Conservation (phyloP, 1,140 invertebrate species). For the Ladona fulva region DNA sequence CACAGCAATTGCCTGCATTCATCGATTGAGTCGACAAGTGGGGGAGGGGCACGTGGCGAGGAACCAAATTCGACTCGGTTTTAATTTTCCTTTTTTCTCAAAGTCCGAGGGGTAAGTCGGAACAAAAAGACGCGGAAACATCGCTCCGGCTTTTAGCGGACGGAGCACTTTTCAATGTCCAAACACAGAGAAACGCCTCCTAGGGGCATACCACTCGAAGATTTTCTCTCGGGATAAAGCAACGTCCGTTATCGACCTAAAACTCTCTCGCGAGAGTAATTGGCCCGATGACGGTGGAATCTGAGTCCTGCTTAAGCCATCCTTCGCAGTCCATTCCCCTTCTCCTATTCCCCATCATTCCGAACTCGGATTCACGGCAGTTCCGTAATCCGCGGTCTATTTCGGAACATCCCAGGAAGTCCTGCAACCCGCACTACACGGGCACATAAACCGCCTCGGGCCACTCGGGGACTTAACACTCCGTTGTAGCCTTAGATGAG, state of each 20-base stretch:
- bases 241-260: not conserved
- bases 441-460: not conserved
- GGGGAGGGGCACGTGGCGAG: too few relatives aligned
- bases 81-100: too few relatives aligned
- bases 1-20: too few relatives aligned
- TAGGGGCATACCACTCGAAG: too few relatives aligned
- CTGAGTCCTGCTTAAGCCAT: not conserved
- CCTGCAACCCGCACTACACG: conserved; percentile 1
- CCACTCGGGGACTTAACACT: not conserved
- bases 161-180: too few relatives aligned
- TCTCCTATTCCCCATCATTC: not conserved
- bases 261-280: not conserved
- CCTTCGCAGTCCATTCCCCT: not conserved
- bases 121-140: too few relatives aligned
- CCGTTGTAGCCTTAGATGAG: not conserved
- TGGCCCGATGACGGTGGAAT: not conserved
- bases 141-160: too few relatives aligned
- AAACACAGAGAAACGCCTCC: too few relatives aligned
- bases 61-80: too few relatives aligned
- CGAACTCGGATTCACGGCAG: not conserved
- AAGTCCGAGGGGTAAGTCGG: too few relatives aligned
- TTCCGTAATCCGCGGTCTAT: not conserved
- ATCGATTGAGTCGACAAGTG: too few relatives aligned
- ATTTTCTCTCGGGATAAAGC: not conserved
- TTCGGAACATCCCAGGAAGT: conserved; percentile 3